Conservation (phyloP, 1,140 invertebrate species). For the Gyrodactylus bullatarudis region DNA sequence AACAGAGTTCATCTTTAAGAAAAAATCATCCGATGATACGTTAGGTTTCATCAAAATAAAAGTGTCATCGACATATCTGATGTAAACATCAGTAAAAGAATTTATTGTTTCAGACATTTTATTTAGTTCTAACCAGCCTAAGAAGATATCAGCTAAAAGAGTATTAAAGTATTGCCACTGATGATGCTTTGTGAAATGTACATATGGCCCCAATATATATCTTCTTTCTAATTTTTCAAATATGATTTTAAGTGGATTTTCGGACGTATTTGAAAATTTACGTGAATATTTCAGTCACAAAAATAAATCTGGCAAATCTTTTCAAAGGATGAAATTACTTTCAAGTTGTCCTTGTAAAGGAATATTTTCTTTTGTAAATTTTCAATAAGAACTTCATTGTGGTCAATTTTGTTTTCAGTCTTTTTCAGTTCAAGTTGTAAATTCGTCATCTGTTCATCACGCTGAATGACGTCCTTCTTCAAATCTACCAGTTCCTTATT, state of each 20-base stretch:
- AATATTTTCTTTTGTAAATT: background rate
- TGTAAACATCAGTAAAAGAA: too few relatives aligned
- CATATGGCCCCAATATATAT: background rate
- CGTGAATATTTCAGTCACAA: too few relatives aligned
- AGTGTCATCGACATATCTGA: too few relatives aligned
- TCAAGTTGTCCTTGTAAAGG: background rate
- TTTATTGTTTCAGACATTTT: too few relatives aligned
- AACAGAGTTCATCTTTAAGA: too few relatives aligned
- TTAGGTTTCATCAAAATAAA: too few relatives aligned
- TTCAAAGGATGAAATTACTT: background rate
- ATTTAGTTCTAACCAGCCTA: too few relatives aligned
- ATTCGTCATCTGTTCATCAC: background rate
- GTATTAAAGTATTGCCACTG: background rate
- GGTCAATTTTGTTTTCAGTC: background rate
- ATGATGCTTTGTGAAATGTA: background rate
- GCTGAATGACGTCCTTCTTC: background rate
- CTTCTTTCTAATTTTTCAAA: background rate
- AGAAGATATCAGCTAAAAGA: background rate
- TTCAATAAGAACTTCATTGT: background rate
- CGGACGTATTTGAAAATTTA: too few relatives aligned
- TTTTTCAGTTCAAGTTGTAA: background rate
- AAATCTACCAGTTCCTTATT: background rate
- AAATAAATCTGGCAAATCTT: too few relatives aligned
- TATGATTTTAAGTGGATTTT: too few relatives aligned
- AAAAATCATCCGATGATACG: too few relatives aligned